Evolutionary conservation across 2,888 invertebrate genomes (phyloP).

Genomic region (Baccha elongata): DNA sequence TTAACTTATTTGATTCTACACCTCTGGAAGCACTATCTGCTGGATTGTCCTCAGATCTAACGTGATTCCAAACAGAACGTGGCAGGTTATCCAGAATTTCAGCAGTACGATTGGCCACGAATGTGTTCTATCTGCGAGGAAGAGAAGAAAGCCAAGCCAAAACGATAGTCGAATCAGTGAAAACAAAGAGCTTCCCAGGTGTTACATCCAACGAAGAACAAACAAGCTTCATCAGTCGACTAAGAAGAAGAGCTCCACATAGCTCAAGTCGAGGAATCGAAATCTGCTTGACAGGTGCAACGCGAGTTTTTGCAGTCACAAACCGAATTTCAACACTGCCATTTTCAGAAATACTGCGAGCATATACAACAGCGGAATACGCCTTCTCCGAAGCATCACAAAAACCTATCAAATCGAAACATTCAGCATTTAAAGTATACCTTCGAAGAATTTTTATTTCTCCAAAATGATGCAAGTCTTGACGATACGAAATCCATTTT

Average conservation of each 20-base stretch:
- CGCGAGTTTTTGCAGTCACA: constrained; percentile 24
- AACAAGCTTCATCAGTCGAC: constrained; percentile 19
- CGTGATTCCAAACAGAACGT: constrained; percentile 58
- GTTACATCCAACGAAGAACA: too few species aligned
- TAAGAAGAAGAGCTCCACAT: constrained; percentile 38
- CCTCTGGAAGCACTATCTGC: constrained; percentile 73
- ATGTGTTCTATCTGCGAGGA: constrained; percentile 54
- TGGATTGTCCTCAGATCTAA: constrained; percentile 58
- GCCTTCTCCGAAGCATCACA: constrained; percentile 30
- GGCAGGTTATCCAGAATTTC: constrained; percentile 49
- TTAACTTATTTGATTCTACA: constrained; percentile 30
- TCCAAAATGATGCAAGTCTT: constrained; percentile 14
- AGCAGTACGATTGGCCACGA: constrained; percentile 59
- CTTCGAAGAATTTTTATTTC: not conserved
- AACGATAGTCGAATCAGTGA: constrained; percentile 76
- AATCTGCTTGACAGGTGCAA: constrained; percentile 32
- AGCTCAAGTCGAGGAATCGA: constrained; percentile 52
- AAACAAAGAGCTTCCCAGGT: not conserved
- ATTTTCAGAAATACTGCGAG: not conserved
- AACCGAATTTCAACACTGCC: not conserved
- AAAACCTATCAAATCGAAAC: constrained; percentile 30
- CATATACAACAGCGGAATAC: constrained; percentile 33
- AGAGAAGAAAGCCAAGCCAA: constrained; percentile 75
- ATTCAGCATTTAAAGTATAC: too few species aligned
- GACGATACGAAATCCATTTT: constrained; percentile 7